Conservation (phyloP, 2,113 vertebrate genomes). For the Menura novaehollandiae region DNA sequence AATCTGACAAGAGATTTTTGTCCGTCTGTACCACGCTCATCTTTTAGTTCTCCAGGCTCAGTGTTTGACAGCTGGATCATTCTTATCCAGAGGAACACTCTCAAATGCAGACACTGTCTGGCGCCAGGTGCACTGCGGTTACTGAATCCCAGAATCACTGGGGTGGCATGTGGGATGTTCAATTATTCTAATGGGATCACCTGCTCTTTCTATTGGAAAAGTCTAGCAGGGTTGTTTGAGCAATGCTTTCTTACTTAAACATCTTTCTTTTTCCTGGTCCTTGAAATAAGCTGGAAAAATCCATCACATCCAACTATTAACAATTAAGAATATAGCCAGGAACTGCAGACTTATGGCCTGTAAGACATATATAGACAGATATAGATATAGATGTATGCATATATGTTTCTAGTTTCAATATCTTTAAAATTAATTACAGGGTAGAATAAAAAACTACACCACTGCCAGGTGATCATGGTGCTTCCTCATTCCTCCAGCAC, state of each 20-base stretch:
- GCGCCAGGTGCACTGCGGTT: background rate
- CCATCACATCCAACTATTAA: background rate
- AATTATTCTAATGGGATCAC: background rate
- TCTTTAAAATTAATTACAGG: background rate
- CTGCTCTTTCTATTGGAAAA: background rate
- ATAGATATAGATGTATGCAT: background rate
- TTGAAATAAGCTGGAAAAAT: background rate
- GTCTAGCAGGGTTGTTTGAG: background rate
- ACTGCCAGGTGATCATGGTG: background rate
- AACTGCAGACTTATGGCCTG: background rate
- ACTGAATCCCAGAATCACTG: background rate
- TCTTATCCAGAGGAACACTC: background rate
- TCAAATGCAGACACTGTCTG: conserved; percentile 10
- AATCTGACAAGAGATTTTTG: background rate
- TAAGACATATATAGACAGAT: background rate
- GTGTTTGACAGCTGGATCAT: conserved; percentile 1
- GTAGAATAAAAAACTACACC: background rate
- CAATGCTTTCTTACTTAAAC: background rate
- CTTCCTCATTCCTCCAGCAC: background rate
- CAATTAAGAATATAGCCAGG: background rate
- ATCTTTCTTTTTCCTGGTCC: background rate
- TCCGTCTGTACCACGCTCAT: background rate
- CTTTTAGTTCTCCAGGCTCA: background rate
- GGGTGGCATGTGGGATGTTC: background rate
- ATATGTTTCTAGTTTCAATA: background rate